These are phyloP conservation scores for Thalassoma bifasciatum DNA, from an alignment of 2,113 vertebrate species.

Conservation along the genomic window DNA sequence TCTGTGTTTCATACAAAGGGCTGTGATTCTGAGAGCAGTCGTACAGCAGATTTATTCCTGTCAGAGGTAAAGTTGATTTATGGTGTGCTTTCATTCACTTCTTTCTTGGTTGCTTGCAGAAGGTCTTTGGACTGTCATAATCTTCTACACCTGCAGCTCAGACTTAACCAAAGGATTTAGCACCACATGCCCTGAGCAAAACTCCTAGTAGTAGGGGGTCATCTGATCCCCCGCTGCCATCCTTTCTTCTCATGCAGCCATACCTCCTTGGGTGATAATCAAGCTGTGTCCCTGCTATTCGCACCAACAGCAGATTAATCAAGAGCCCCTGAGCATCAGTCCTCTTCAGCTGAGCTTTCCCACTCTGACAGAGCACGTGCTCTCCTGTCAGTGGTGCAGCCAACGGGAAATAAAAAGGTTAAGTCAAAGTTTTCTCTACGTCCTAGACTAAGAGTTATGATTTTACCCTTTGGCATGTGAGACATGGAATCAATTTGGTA, in stretches of 20 bases:
- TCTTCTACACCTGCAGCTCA: slow-evolving; percentile 21
- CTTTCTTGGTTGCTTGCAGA: not conserved
- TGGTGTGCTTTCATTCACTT: no score
- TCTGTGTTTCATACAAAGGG: no score
- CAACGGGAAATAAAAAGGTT: not conserved
- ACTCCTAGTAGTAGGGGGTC: slow-evolving; percentile 35
- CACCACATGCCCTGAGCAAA: slow-evolving; percentile 18
- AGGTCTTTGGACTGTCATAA: slow-evolving; percentile 1
- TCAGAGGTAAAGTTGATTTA: no score
- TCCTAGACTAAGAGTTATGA: not conserved
- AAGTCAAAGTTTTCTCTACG: not conserved
- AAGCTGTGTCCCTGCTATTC: slow-evolving; percentile 40
- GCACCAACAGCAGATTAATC: slow-evolving; percentile 57
- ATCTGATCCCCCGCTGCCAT: slow-evolving; percentile 2
- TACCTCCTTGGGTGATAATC: slow-evolving; percentile 46
- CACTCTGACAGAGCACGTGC: slow-evolving; percentile 10
- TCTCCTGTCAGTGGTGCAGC: not conserved
- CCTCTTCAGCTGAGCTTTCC: slow-evolving; percentile 14
- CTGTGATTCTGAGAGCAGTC: no score
- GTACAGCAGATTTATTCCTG: not conserved
- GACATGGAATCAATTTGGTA: not conserved
- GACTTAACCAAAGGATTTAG: slow-evolving; percentile 19
- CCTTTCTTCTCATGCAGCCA: not conserved
- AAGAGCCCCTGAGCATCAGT: slow-evolving; percentile 17
- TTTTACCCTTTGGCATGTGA: no score